These are phyloP conservation scores for Cynoglossus semilaevis DNA, from an alignment of 2,113 vertebrate species.

Conservation along the genomic window DNA sequence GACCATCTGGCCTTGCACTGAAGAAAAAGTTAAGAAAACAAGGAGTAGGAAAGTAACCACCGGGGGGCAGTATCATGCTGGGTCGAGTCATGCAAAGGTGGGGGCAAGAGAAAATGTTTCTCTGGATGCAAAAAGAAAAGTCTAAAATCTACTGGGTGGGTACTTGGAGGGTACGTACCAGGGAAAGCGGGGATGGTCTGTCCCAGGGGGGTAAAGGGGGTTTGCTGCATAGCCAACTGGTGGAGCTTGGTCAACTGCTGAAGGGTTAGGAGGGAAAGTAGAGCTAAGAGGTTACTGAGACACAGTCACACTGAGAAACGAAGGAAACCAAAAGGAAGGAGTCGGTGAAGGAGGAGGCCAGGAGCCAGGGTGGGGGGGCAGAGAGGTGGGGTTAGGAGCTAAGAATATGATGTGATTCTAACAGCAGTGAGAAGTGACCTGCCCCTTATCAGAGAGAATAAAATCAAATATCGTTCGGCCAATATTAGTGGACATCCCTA, in stretches of 20 bases:
- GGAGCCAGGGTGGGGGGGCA: slow-evolving; percentile 80
- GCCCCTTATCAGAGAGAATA: too few relatives aligned
- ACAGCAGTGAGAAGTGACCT: too few relatives aligned
- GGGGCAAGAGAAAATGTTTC: slow-evolving; percentile 68
- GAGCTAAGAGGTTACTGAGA: slow-evolving; percentile 97
- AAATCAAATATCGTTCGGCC: too few relatives aligned
- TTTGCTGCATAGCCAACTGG: slow-evolving; percentile 99
- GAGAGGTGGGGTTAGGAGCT: slow-evolving; percentile 53
- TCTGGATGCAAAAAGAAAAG: slow-evolving; percentile 84
- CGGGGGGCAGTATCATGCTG: slow-evolving; percentile 43
- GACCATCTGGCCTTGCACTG: slow-evolving; percentile 8
- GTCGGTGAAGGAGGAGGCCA: slow-evolving; percentile 77
- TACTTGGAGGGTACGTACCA: slow-evolving; percentile 96
- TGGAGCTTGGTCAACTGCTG: slow-evolving; percentile 99
- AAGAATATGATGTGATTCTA: not conserved
- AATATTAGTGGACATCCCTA: too few relatives aligned
- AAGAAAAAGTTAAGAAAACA: slow-evolving; percentile 29
- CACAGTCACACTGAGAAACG: slow-evolving; percentile 85
- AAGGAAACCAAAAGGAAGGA: slow-evolving; percentile 72
- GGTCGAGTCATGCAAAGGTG: slow-evolving; percentile 55
- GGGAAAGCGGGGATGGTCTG: slow-evolving; percentile 99
- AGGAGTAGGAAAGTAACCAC: slow-evolving; percentile 42
- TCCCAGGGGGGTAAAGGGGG: slow-evolving; percentile 99
- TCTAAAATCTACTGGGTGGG: not conserved
- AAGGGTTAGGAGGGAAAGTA: slow-evolving; percentile 96